A percentile compares a stretch with the other conserved stretches of the same genome.
These are phyloP conservation scores for Arbacia lixula DNA, from an alignment of 53 echinoderm and acorn worm species.

Conservation along the genomic window DNA sequence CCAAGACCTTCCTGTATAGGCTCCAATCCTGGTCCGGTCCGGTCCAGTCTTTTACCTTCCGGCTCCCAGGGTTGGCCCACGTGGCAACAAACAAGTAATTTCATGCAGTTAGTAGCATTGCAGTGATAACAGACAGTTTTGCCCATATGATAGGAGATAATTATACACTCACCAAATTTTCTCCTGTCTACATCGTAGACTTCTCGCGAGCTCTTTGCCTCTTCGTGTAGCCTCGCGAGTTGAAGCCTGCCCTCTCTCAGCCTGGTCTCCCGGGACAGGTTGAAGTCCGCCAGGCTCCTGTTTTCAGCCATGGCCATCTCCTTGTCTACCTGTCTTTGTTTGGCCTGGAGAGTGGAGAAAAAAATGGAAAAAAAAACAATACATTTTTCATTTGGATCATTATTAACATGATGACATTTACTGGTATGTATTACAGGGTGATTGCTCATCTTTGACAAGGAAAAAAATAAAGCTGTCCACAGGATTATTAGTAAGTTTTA, in stretches of 20 bases:
- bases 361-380: too few relatives aligned
- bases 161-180: conserved; percentile 67
- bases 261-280: conserved; percentile 84
- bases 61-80: too few relatives aligned
- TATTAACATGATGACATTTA: too few relatives aligned
- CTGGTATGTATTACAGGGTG: too few relatives aligned
- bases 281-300: conserved; percentile 90
- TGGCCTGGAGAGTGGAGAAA: conserved; percentile 17
- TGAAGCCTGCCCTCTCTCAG: conserved; percentile 70
- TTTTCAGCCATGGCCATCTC: conserved; percentile 86
- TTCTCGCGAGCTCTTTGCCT: conserved; percentile 69
- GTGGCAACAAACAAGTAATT: too few relatives aligned
- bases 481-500: too few relatives aligned
- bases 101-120: background rate
- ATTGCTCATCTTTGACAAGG: too few relatives aligned
- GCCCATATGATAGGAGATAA: background rate
- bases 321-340: conserved; percentile 71
- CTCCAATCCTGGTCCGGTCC: too few relatives aligned
- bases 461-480: too few relatives aligned
- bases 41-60: too few relatives aligned
- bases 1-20: too few relatives aligned
- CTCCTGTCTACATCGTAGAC: conserved; percentile 72
- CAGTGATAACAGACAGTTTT: background rate
- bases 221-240: conserved; percentile 68
- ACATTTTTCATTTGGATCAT: too few relatives aligned